Evolutionary conservation across 2,888 invertebrate species (phyloP).

Genomic region (Scaptodrosophila latifasciaeformis): DNA sequence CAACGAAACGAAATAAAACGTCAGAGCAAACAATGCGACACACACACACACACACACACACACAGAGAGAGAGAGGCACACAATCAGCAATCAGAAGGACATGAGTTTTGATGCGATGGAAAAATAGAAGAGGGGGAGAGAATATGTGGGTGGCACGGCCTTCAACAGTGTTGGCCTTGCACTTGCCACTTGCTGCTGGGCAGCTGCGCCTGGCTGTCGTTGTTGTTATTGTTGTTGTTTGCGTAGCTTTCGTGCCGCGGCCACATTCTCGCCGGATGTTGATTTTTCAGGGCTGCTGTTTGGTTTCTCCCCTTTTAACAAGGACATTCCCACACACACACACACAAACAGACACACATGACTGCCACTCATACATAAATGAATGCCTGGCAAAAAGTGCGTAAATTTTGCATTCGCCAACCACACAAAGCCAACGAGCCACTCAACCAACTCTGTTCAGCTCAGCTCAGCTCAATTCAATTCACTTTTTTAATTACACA

Average conservation of each 20-base stretch:
- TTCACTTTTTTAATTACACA: slow-evolving; percentile 62
- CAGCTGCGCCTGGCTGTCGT: slow-evolving; percentile 14
- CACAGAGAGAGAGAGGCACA: slow-evolving; percentile 10
- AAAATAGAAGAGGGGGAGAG: not conserved
- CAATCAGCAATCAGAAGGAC: slow-evolving; percentile 8
- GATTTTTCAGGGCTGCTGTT: slow-evolving; percentile 45
- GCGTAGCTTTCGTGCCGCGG: slow-evolving; percentile 18
- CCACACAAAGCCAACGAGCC: slow-evolving; percentile 10
- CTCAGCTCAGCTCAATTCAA: too few species aligned
- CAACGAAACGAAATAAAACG: slow-evolving; percentile 51
- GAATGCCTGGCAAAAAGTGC: slow-evolving; percentile 51
- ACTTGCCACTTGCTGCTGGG: slow-evolving; percentile 60
- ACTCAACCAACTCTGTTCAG: not conserved
- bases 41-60: slow-evolving; percentile 13
- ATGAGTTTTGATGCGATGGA: slow-evolving; percentile 15
- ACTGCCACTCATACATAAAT: slow-evolving; percentile 40
- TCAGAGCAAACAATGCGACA: slow-evolving; percentile 41
- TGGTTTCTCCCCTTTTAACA: slow-evolving; percentile 8
- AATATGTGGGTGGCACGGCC: slow-evolving; percentile 37
- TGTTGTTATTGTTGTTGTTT: slow-evolving; percentile 12
- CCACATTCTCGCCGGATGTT: slow-evolving; percentile 53
- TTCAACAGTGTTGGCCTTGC: slow-evolving; percentile 65
- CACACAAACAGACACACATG: slow-evolving; percentile 35
- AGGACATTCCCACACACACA: slow-evolving; percentile 50
- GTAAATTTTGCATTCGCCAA: slow-evolving; percentile 34